A percentile compares a stretch with the other conserved stretches of the same genome.
These are phyloP conservation scores for Taenioides sp. DNA, from an alignment of 2,797 vertebrate genomes.

Conservation along the genomic window DNA sequence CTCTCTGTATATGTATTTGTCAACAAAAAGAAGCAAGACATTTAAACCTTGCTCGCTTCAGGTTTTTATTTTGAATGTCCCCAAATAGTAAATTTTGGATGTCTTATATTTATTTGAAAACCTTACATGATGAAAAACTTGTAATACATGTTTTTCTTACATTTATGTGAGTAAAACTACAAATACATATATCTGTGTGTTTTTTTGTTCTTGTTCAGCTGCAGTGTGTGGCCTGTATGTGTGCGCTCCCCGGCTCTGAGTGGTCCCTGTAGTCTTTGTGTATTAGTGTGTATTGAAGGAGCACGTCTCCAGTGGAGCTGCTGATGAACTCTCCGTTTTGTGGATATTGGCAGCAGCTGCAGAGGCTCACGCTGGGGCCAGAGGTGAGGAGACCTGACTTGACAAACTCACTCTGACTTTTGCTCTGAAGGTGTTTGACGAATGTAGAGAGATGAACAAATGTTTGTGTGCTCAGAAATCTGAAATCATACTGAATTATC, in stretches of 20 bases:
- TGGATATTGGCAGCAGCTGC: conserved; percentile 25
- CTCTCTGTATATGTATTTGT: too few species aligned
- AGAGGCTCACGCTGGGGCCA: conserved; percentile 6
- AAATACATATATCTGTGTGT: too few species aligned
- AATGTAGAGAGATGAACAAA: conserved; percentile 15
- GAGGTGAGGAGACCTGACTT: conserved; percentile 19
- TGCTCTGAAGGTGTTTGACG: conserved; percentile 17
- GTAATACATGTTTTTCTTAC: too few species aligned
- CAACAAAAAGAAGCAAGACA: too few species aligned
- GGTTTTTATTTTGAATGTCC: too few species aligned
- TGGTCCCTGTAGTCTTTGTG: conserved; percentile 25
- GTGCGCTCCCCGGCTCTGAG: conserved; percentile 1
- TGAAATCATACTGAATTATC: conserved; percentile 18
- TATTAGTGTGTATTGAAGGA: conserved; percentile 7
- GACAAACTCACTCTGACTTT: conserved; percentile 22
- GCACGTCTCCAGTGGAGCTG: conserved; percentile 4
- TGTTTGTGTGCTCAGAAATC: neutral
- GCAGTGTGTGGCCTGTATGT: neutral
- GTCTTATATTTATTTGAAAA: too few species aligned
- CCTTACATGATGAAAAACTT: too few species aligned
- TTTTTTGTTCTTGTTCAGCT: too few species aligned
- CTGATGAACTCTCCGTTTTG: conserved; percentile 13
- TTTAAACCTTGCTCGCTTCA: too few species aligned
- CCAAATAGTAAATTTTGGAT: too few species aligned
- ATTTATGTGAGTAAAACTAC: too few species aligned